These are phyloP conservation scores for Maniola hyperantus DNA, from an alignment of 2,888 invertebrate species.

Conservation along the genomic window DNA sequence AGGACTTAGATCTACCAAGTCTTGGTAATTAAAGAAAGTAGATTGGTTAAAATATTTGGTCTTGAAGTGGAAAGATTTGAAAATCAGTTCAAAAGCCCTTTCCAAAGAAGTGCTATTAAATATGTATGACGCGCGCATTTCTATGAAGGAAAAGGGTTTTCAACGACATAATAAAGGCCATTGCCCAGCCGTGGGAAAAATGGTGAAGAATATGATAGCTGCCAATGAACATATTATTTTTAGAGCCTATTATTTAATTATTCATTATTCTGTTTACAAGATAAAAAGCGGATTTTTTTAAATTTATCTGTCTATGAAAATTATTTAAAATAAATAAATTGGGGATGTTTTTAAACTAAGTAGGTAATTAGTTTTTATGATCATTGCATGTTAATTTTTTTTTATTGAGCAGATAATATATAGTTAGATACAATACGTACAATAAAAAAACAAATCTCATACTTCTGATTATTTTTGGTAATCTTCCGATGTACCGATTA, in stretches of 20 bases:
- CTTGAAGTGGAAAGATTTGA: not conserved
- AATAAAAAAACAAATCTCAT: not conserved
- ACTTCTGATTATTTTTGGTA: not conserved
- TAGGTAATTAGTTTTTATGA: too few relatives aligned
- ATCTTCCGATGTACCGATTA: not conserved
- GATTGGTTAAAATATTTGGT: not conserved
- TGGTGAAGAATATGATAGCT: not conserved
- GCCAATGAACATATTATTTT: not conserved
- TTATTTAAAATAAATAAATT: too few relatives aligned
- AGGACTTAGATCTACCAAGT: too few relatives aligned
- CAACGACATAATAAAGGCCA: not conserved
- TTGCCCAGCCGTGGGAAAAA: conserved; percentile 6
- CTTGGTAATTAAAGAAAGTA: too few relatives aligned
- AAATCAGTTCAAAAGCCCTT: conserved; percentile 1
- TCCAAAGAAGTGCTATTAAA: conserved; percentile 5
- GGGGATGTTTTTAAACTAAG: too few relatives aligned
- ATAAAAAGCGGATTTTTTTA: too few relatives aligned
- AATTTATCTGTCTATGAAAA: too few relatives aligned
- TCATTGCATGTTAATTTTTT: too few relatives aligned
- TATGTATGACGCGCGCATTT: conserved; percentile 10
- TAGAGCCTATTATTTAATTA: too few relatives aligned
- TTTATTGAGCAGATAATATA: too few relatives aligned
- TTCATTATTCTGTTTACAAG: too few relatives aligned
- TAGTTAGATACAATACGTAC: too few relatives aligned
- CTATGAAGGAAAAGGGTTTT: conserved; percentile 17